Evolutionary conservation across 2,113 vertebrate genomes (phyloP).

Genomic region (Mustelus asterias): DNA sequence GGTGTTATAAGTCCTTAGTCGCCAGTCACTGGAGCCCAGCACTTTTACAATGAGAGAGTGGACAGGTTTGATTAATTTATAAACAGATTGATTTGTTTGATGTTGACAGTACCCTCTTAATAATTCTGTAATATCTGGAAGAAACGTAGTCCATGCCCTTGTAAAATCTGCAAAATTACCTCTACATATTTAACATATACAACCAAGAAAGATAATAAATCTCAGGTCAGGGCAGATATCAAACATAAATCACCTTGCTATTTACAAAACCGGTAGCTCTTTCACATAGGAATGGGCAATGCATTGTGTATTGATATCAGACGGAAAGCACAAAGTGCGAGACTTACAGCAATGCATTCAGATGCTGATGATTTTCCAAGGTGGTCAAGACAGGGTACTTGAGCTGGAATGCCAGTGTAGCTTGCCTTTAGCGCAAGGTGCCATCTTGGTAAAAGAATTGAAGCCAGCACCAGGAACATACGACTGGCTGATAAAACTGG

Average conservation of each 20-base stretch:
- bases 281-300: background rate
- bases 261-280: background rate
- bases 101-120: background rate
- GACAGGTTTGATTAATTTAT: background rate
- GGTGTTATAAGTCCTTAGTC: no score
- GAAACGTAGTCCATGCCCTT: background rate
- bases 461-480: background rate
- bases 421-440: background rate
- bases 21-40: no score
- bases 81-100: background rate
- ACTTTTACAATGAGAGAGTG: background rate
- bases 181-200: background rate
- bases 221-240: background rate
- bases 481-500: background rate
- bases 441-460: background rate
- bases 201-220: background rate
- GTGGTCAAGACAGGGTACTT: background rate
- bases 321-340: background rate
- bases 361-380: background rate
- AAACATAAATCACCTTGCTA: background rate
- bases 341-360: background rate
- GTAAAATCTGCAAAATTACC: background rate
- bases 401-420: background rate
- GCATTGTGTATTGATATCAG: background rate
- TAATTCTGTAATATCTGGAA: background rate